Percentiles rank a stretch among this genome's conserved stretches.
phyloP scores from a whole-genome alignment of 1,140 invertebrate genomes.

The Polypedilum vanderplanki region DNA sequence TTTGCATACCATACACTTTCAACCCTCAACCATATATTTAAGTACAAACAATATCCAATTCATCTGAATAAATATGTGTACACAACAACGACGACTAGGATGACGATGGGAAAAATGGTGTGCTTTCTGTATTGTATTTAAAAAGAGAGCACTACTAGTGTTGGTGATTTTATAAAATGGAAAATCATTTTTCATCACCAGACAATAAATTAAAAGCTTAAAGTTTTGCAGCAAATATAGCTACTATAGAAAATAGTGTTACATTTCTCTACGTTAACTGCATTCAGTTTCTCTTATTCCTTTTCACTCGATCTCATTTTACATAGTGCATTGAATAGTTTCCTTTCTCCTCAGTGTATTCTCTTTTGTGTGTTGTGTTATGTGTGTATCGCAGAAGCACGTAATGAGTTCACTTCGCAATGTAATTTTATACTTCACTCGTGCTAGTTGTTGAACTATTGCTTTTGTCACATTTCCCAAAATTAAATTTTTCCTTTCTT shows the following conservation, averaged over 20 bases:
- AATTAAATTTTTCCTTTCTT: background rate
- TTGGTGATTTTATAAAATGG: no score
- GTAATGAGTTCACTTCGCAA: background rate
- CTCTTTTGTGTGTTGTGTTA: no score
- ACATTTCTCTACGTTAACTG: background rate
- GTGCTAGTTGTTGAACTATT: background rate
- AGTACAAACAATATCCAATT: background rate
- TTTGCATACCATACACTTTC: background rate
- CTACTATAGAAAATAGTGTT: slow-evolving; percentile 7
- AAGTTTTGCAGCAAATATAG: background rate
- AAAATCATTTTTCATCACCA: slow-evolving; percentile 25
- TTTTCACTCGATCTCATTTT: background rate
- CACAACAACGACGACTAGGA: no score
- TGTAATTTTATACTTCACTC: background rate
- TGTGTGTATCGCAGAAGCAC: background rate
- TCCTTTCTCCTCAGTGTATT: no score
- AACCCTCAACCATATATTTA: background rate
- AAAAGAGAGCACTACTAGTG: background rate
- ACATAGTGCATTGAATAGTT: background rate
- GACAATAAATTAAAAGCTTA: slow-evolving; percentile 27
- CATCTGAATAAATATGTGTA: background rate
- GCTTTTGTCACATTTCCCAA: background rate
- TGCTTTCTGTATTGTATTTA: background rate
- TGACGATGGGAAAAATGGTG: background rate
- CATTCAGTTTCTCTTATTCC: background rate